phyloP scores from a whole-genome alignment of 1,140 invertebrate species.

The Cephus cinctus region DNA sequence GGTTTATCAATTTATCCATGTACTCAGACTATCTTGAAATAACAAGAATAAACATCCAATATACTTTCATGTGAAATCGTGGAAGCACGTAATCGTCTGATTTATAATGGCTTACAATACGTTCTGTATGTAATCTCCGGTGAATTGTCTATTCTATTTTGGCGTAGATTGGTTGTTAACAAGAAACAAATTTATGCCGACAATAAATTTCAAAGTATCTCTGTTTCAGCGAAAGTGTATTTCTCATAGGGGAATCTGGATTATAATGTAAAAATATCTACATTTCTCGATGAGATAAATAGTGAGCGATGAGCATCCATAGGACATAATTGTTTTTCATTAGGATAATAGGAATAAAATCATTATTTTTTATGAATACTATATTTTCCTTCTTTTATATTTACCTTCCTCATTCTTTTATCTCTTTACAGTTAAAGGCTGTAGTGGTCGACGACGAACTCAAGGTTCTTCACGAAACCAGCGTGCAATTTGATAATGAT shows the following conservation, averaged over 20 bases:
- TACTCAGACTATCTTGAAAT: no score
- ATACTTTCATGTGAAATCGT: no score
- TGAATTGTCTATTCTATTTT: no score
- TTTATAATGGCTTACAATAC: no score
- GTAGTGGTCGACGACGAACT: slow-evolving; percentile 77
- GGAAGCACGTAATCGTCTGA: no score
- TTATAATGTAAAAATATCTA: not conserved
- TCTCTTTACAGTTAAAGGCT: slow-evolving; percentile 80
- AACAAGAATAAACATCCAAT: no score
- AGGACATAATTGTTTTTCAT: slow-evolving; percentile 1
- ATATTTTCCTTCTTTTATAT: not conserved
- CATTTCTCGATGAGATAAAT: not conserved
- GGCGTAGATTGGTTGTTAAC: no score
- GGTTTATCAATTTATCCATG: no score
- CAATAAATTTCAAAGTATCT: no score
- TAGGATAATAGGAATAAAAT: slow-evolving; percentile 11
- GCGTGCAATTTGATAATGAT: slow-evolving; percentile 87
- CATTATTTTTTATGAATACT: slow-evolving; percentile 7
- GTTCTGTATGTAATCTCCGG: no score
- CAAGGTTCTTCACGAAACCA: slow-evolving; percentile 72
- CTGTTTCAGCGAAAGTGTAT: no score
- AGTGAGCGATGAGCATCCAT: not conserved
- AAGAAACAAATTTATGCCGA: no score
- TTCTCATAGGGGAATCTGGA: not conserved
- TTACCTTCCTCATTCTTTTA: slow-evolving; percentile 21